phyloP scores from a whole-genome alignment of 2,797 vertebrate genomes.

The Spondyliosoma cantharus region DNA sequence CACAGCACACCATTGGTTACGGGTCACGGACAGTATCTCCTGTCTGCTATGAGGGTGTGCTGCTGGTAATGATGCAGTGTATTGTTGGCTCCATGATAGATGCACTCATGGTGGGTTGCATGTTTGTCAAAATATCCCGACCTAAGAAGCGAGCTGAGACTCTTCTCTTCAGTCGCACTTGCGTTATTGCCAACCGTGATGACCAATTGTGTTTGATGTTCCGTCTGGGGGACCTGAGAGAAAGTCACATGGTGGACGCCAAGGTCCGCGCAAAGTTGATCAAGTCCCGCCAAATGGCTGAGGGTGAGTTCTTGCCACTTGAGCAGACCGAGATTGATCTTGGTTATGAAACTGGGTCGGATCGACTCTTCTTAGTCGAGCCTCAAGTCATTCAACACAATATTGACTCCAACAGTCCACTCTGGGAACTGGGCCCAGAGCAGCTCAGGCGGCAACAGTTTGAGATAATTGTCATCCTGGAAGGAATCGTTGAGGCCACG shows the following conservation, averaged over 20 bases:
- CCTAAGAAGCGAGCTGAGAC: conserved; percentile 59
- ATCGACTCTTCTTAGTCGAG: conserved; percentile 75
- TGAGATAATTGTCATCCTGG: conserved; percentile 77
- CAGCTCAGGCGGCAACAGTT: conserved; percentile 74
- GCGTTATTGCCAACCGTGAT: conserved; percentile 51
- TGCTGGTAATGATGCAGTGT: conserved; percentile 61
- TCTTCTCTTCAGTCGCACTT: conserved; percentile 56
- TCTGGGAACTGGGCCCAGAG: conserved; percentile 69
- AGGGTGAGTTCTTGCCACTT: conserved; percentile 74
- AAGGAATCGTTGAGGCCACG: conserved; percentile 76
- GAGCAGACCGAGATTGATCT: conserved; percentile 75
- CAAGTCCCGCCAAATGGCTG: conserved; percentile 71
- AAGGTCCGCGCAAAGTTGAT: conserved; percentile 55
- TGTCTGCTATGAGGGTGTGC: conserved; percentile 41
- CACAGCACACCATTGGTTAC: conserved; percentile 63
- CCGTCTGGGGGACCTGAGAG: conserved; percentile 50
- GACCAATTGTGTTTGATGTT: conserved; percentile 60
- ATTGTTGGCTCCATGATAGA: conserved; percentile 64
- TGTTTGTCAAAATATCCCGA: conserved; percentile 65
- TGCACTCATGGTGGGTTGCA: conserved; percentile 62
- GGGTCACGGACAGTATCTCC: conserved; percentile 49
- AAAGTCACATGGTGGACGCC: conserved; percentile 60
- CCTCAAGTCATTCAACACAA: conserved; percentile 75
- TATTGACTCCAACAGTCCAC: conserved; percentile 70
- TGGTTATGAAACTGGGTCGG: conserved; percentile 73